Percentiles rank a stretch among this genome's conserved stretches.
phyloP scores from a whole-genome alignment of 2,888 invertebrate genomes.

The Andrena hattorfiana region DNA sequence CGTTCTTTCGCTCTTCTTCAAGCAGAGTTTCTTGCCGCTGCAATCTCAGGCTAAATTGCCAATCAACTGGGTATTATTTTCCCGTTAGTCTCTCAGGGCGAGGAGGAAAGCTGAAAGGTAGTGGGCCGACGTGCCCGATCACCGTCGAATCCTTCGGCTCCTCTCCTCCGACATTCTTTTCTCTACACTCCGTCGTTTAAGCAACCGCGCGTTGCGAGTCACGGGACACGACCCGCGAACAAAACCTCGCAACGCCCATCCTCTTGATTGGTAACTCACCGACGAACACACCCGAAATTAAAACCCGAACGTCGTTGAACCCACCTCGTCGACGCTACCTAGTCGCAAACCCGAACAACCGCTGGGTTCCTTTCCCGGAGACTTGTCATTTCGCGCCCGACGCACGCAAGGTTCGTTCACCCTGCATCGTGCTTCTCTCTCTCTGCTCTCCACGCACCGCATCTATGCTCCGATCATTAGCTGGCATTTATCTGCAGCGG shows the following conservation, averaged over 20 bases:
- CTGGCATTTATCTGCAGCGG: background rate
- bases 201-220: constrained; percentile 4
- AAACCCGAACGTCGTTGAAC: too few species aligned
- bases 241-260: constrained; percentile 44
- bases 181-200: background rate
- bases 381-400: background rate
- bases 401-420: background rate
- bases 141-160: constrained; percentile 25
- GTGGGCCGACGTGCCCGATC: constrained; percentile 47
- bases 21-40: constrained; percentile 72
- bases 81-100: constrained; percentile 78
- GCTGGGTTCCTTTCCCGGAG: background rate
- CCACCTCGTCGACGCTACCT: too few species aligned
- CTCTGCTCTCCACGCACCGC: background rate
- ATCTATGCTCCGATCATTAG: constrained; percentile 3
- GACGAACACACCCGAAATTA: background rate
- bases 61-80: constrained; percentile 84
- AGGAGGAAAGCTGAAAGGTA: constrained; percentile 47
- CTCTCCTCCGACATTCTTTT: background rate
- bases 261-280: background rate
- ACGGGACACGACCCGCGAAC: constrained; percentile 25
- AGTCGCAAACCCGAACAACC: background rate
- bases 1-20: constrained; percentile 58
- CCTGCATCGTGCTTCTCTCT: background rate
- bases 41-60: constrained; percentile 83